Evolutionary conservation across 2,113 vertebrate species (phyloP), one percentile per base, ranked within the genome.

Genomic region (Sorex araneus): DNA sequence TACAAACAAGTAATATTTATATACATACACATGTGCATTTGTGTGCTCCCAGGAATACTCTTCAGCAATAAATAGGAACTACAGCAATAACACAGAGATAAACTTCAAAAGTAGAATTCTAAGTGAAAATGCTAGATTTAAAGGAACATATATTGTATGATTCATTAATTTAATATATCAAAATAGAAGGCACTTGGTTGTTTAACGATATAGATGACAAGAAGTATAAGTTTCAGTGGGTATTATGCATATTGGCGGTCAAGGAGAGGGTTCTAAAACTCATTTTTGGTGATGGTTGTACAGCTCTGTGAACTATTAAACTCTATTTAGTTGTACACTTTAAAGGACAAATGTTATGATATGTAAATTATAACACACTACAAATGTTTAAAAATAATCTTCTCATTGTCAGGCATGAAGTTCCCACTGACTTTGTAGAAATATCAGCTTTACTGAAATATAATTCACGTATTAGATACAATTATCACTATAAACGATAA

Each of bases 351-450:
- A 69, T 86, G 91, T 87, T 75, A 79, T 79, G 73, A 89, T 81
- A 83, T 32, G 40, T 89, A 89, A 94, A 93, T 84, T 84, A 76
- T 69, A 94, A 66, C 66, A 57, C 66, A 83, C 92, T 74, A 92
- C 75, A 90, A 45, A 36, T 84, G 87, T 70, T 94, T 92, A 90
- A 95, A 94, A 94, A 87, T 86, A 83, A 79, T 87, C 90, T 90
- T n/a, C 28, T 8, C 57, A 64, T 63, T 94, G 77, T 90, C 40
- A 94, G 32, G 66, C 47, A 84, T n/a, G 83, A 63, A 92, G 87
- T 32, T 83, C 60, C 13, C 34, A 92, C 81, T 79, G 82, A 86
- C 32, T 94, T 82, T 79, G 76, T 21, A 1, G 57, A 94, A 84
- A 81, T 86, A 77, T 82, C 8, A 86, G 47, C 47, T 92, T 87